Percentiles rank a stretch among this genome's conserved stretches.
These are phyloP conservation scores for Sigmodon hispidus DNA, from an alignment of 2,113 vertebrate genomes.

Conservation along the genomic window DNA sequence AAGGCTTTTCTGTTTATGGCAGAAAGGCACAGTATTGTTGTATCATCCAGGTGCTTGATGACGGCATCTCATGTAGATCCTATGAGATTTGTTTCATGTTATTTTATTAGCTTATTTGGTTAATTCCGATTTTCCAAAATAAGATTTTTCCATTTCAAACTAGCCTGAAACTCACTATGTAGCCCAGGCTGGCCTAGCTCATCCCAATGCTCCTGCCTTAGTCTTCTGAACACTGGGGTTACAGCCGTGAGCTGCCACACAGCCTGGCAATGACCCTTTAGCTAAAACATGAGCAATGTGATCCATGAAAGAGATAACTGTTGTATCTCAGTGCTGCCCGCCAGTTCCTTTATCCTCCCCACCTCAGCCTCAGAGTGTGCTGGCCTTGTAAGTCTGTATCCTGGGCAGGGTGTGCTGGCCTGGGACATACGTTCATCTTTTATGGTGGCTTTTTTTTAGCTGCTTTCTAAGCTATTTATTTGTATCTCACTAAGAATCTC, in stretches of 20 bases:
- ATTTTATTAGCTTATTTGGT: background rate
- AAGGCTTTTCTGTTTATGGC: background rate
- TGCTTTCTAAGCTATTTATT: conserved; percentile 26
- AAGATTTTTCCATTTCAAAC: background rate
- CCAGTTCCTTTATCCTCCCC: background rate
- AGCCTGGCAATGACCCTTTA: background rate
- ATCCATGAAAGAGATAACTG: background rate
- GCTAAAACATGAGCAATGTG: too few species aligned
- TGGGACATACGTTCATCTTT: conserved; percentile 8
- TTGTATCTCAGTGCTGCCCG: background rate
- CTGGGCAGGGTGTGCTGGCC: background rate
- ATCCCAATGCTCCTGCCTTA: background rate
- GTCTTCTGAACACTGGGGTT: background rate
- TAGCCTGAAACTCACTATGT: background rate
- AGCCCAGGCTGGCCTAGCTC: background rate
- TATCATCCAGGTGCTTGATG: background rate
- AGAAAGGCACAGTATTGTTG: background rate
- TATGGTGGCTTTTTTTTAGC: background rate
- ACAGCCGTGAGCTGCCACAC: background rate
- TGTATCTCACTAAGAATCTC: background rate
- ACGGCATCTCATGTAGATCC: background rate
- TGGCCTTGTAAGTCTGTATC: background rate
- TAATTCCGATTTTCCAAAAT: background rate
- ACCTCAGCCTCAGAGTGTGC: background rate
- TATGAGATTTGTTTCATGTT: background rate